Base-by-base conservation (phyloP, 2,113 vertebrate genomes). In the Oreochromis aureus region DNA sequence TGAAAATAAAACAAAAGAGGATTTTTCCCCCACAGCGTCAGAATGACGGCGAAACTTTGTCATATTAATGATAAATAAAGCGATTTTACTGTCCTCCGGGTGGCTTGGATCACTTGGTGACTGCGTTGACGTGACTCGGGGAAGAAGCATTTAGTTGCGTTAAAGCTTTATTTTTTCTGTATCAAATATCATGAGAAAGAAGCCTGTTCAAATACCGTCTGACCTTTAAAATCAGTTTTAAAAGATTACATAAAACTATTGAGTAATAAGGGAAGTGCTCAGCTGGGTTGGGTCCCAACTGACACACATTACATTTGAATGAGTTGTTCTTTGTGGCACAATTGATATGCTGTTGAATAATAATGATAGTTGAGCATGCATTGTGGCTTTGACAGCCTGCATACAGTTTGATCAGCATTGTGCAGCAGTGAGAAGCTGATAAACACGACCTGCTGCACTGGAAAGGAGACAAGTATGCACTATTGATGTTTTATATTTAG, bases 231-330 rank as follows among this genome's bases (percentile, higher is more conserved):
- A 86, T 80, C 46, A 34, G 46, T 83, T 83, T 79, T 24, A 32
- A 76, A 82, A 22, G 53, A 80, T 88, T 84, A 58, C 88, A 87
- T 32, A 56, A 83, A 90, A 51, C 7, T 79, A 30, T 92, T 95
- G 91, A 87, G 89, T 93, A 92, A 94, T 93, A 87, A 55, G 81
- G 93, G 91, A 93, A 93, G 89, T 90, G 80, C 69, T 58, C 13
- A 27, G 16, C 73, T 78, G 89, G 61, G 84, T 18, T 91, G 89
- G 91, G 89, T 88, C 81, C 81, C 73, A 91, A 91, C 89, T 87
- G 93, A 91, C 89, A 91, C 83, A 81, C 84, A 89, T 93, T 84
- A 6, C 85, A 89, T 90, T 59, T 82, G 91, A 90, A 91, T 93
- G 92, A 92, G 59, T 86, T 84, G 90, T 56, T 87, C 73, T 44